These are phyloP conservation scores for Drosophila bunnanda DNA, from an alignment of 2,888 invertebrate genomes.

Conservation along the genomic window DNA sequence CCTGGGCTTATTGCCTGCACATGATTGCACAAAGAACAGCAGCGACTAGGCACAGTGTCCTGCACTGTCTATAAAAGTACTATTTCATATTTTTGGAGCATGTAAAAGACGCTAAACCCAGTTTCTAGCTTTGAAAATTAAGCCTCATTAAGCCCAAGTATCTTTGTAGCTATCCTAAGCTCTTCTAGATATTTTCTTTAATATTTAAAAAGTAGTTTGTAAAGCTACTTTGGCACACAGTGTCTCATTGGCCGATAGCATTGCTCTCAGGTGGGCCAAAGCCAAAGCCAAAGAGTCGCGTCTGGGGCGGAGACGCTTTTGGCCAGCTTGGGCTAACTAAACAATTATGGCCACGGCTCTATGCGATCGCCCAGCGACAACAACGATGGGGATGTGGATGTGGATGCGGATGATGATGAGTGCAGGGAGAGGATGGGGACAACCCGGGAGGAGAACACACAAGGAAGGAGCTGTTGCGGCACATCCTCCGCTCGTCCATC, in stretches of 20 bases:
- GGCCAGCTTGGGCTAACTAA: conserved; percentile 66
- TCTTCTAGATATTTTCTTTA: neutral
- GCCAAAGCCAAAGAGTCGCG: conserved; percentile 15
- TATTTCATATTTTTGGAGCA: neutral
- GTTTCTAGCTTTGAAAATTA: neutral
- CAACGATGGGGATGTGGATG: conserved; percentile 32
- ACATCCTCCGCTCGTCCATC: conserved; percentile 73
- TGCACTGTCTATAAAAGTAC: neutral
- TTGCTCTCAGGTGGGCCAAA: conserved; percentile 71
- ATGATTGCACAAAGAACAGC: conserved; percentile 72
- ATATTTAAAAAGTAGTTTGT: neutral
- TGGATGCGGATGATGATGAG: conserved; percentile 60
- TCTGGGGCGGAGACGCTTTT: conserved; percentile 60
- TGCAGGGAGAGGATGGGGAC: conserved; percentile 21
- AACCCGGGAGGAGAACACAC: neutral
- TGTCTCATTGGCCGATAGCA: conserved; percentile 14
- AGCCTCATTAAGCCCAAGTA: neutral
- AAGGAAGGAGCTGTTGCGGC: conserved; percentile 26
- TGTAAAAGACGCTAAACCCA: neutral
- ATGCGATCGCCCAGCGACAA: conserved; percentile 50
- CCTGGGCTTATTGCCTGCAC: conserved; percentile 65
- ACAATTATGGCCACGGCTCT: conserved; percentile 78
- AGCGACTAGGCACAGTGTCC: conserved; percentile 36
- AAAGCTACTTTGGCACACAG: conserved; percentile 7
- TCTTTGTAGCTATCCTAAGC: no score